Evolutionary conservation across 2,113 vertebrate species (phyloP).

Genomic region (Climacteris rufus): DNA sequence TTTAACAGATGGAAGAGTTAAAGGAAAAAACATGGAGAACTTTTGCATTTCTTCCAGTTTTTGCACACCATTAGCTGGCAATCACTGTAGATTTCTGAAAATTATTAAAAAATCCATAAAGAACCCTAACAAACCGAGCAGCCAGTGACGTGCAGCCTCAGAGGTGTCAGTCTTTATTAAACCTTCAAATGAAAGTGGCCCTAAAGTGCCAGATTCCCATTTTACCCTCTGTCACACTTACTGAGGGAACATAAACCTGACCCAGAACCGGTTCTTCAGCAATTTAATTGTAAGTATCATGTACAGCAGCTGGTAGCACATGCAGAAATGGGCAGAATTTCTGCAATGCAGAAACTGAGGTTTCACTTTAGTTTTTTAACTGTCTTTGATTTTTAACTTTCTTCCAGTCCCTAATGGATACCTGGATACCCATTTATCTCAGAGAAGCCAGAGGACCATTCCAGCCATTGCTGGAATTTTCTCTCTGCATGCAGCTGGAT

Average conservation of each 20-base stretch:
- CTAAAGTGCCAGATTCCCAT: background rate
- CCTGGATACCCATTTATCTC: background rate
- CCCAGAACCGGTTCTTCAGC: background rate
- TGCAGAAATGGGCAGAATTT: background rate
- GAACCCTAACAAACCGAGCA: background rate
- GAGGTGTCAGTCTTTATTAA: background rate
- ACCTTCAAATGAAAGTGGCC: background rate
- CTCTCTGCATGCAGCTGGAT: rapidly evolving
- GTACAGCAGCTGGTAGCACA: background rate
- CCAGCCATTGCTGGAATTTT: background rate
- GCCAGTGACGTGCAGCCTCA: background rate
- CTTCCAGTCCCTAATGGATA: background rate
- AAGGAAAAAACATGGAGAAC: background rate
- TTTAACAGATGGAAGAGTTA: background rate
- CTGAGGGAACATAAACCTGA: background rate
- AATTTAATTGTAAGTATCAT: background rate
- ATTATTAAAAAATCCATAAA: background rate
- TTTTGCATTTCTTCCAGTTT: background rate
- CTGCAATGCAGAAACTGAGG: no score
- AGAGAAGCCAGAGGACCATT: background rate
- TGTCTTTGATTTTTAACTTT: background rate
- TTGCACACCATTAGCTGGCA: background rate
- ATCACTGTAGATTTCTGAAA: background rate
- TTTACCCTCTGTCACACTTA: background rate
- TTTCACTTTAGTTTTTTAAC: background rate